These are phyloP conservation scores for Pinna nobilis DNA, from an alignment of 1,140 invertebrate genomes.

Conservation along the genomic window DNA sequence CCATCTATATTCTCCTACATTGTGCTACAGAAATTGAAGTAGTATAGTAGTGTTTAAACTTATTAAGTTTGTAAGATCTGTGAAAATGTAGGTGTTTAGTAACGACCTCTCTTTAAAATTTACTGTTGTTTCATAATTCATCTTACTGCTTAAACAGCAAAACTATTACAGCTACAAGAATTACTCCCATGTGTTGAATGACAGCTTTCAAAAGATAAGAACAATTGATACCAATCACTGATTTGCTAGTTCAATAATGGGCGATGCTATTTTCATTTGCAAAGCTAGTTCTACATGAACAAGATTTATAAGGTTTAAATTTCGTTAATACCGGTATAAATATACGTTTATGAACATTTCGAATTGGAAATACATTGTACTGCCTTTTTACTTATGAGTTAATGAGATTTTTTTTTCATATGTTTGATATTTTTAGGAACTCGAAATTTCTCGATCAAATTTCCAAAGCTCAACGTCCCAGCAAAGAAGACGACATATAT, in stretches of 20 bases:
- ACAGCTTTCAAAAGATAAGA: too few relatives aligned
- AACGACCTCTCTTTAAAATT: too few relatives aligned
- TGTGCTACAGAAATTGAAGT: neutral
- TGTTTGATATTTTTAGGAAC: slow-evolving; percentile 20
- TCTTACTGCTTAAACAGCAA: too few relatives aligned
- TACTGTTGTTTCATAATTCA: too few relatives aligned
- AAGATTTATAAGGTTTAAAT: neutral
- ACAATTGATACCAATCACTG: too few relatives aligned
- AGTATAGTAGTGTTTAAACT: neutral
- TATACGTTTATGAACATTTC: too few relatives aligned
- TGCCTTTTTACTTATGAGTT: neutral
- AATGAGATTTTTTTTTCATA: neutral
- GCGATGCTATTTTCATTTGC: neutral
- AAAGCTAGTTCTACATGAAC: neutral
- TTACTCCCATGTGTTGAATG: too few relatives aligned
- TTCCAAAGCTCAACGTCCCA: slow-evolving; percentile 40
- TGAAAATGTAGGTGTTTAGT: too few relatives aligned
- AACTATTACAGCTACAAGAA: too few relatives aligned
- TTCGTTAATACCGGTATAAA: neutral
- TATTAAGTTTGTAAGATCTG: too few relatives aligned
- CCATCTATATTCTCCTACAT: neutral
- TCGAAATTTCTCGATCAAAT: slow-evolving; percentile 29
- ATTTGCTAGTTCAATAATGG: too few relatives aligned
- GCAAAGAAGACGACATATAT: slow-evolving; percentile 51
- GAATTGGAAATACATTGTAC: neutral